Evolutionary conservation across 1,140 invertebrate genomes (phyloP).

Genomic region (Lucilia sericata): DNA sequence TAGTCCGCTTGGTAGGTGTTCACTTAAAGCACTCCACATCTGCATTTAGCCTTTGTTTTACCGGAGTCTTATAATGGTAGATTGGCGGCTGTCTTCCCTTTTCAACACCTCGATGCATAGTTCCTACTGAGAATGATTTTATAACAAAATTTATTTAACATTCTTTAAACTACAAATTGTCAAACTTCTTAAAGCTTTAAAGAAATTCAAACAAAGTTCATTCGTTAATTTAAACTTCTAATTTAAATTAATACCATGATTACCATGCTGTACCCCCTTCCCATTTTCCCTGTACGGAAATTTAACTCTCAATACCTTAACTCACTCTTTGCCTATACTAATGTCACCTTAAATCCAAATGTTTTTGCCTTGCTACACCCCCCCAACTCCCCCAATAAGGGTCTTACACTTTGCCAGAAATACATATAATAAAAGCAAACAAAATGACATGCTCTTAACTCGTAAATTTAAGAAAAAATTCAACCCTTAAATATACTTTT

Average conservation of each 20-base stretch:
- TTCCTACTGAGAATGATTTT: too few relatives aligned
- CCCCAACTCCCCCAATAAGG: neutral
- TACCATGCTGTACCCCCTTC: neutral
- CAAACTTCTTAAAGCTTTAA: neutral
- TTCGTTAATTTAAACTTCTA: neutral
- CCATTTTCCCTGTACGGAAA: neutral
- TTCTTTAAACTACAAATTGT: neutral
- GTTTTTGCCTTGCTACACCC: too few relatives aligned
- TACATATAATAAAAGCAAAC: neutral
- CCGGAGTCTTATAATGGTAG: too few relatives aligned
- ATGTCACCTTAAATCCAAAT: too few relatives aligned
- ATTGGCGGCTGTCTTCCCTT: too few relatives aligned
- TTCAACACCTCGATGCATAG: too few relatives aligned
- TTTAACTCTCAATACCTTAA: neutral
- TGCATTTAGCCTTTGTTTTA: too few relatives aligned
- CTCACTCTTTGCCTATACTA: neutral
- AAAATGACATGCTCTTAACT: constrained; percentile 43
- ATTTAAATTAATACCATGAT: constrained; percentile 22
- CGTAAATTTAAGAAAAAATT: constrained; percentile 37
- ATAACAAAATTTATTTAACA: too few relatives aligned
- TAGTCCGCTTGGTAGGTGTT: too few relatives aligned
- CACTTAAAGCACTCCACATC: too few relatives aligned
- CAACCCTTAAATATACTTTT: constrained; percentile 33
- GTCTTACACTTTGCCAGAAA: neutral
- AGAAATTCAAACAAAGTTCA: neutral